Percentiles rank a stretch among this genome's conserved stretches.
Evolutionary conservation across 2,113 vertebrate species (phyloP).

Genomic region (Macrotis lagotis): DNA sequence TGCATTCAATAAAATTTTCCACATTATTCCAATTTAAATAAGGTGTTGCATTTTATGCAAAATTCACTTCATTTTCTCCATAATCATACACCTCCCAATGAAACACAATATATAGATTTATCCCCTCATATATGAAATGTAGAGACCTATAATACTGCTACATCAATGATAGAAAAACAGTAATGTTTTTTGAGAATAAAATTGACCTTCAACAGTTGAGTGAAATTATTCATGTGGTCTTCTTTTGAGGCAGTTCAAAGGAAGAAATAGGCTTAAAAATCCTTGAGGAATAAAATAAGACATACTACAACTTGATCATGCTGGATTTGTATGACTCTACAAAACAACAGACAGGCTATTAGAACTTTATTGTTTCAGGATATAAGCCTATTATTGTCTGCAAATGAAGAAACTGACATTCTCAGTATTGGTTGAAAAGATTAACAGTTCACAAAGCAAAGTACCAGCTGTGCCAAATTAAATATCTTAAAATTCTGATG

Average conservation of each 20-base stretch:
- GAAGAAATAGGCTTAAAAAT: constrained; percentile 68
- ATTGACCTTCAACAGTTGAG: constrained; percentile 46
- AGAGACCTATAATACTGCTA: constrained; percentile 1
- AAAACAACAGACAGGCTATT: constrained; percentile 79
- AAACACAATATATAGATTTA: neutral
- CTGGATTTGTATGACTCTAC: constrained; percentile 74
- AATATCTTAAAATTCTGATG: constrained; percentile 83
- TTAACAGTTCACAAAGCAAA: constrained; percentile 85
- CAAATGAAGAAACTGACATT: constrained; percentile 86
- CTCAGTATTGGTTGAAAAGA: constrained; percentile 84
- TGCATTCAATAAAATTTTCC: neutral
- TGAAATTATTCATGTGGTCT: constrained; percentile 55
- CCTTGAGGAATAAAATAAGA: constrained; percentile 76
- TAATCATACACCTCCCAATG: neutral
- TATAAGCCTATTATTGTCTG: constrained; percentile 83
- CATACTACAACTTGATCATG: constrained; percentile 56
- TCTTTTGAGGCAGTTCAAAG: constrained; percentile 40
- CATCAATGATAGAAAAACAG: constrained; percentile 24
- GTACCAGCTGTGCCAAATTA: constrained; percentile 81
- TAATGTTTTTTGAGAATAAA: neutral
- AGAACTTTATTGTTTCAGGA: constrained; percentile 85
- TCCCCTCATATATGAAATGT: neutral
- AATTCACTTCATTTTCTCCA: neutral
- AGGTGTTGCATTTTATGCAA: neutral
- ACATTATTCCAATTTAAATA: neutral